phyloP scores from a whole-genome alignment of 2,113 vertebrate genomes.

The Microcebus tavaratra region DNA sequence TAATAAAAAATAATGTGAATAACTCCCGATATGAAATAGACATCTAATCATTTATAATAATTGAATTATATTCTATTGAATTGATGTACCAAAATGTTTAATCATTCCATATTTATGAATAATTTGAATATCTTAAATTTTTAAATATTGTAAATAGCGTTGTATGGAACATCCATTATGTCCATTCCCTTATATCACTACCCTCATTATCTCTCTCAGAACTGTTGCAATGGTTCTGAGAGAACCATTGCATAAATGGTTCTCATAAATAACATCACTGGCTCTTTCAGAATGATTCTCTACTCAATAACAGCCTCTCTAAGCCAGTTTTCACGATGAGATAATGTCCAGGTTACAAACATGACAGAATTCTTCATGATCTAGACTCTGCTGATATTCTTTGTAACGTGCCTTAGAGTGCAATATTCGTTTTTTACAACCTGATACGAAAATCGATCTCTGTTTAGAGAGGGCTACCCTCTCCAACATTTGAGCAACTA shows the following conservation, averaged over 20 bases:
- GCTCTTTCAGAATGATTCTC: neutral
- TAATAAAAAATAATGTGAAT: neutral
- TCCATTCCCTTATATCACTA: neutral
- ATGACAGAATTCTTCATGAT: neutral
- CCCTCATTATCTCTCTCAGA: neutral
- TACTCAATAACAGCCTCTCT: neutral
- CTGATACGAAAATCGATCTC: neutral
- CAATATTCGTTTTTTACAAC: neutral
- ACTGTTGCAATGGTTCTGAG: neutral
- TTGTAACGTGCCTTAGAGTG: neutral
- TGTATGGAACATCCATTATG: neutral
- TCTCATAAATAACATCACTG: neutral
- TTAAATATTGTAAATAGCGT: slow-evolving; percentile 1
- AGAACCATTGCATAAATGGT: too few species aligned
- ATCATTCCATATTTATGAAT: neutral
- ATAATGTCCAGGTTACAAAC: neutral
- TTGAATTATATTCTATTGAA: slow-evolving; percentile 3
- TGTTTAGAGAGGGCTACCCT: neutral
- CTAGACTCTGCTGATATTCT: neutral
- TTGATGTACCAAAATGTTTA: neutral
- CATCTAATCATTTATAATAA: neutral
- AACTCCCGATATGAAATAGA: neutral
- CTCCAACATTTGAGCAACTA: neutral
- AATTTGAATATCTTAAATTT: slow-evolving; percentile 15
- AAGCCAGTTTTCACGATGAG: neutral